Evolutionary conservation across 2,888 invertebrate species (phyloP).

Genomic region (Alentia gelatinosa): DNA sequence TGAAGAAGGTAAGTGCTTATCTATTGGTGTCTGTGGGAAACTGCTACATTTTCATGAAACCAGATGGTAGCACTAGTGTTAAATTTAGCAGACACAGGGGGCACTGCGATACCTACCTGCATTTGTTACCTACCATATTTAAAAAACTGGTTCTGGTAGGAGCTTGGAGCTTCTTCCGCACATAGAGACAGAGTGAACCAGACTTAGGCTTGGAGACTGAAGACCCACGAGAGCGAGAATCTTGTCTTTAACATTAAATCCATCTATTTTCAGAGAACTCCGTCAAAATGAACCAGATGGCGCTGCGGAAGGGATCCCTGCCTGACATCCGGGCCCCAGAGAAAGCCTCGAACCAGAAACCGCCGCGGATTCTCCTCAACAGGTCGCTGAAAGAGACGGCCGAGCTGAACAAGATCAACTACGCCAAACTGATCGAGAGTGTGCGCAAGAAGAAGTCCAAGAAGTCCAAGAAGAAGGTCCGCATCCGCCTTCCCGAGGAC

Average conservation of each 20-base stretch:
- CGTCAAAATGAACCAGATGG: neutral
- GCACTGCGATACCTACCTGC: no score
- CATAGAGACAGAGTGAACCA: no score
- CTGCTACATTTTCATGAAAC: no score
- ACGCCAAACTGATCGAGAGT: neutral
- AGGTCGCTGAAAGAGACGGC: neutral
- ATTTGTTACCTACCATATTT: no score
- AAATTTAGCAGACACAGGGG: no score
- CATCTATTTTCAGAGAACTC: neutral
- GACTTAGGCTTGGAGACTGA: no score
- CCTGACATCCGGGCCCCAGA: neutral
- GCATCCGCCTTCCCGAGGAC: neutral
- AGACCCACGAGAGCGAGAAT: neutral
- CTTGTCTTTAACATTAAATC: neutral
- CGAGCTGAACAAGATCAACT: neutral
- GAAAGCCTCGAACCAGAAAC: neutral
- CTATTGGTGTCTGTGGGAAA: no score
- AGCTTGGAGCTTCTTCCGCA: no score
- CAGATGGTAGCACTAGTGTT: no score
- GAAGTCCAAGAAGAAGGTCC: conserved; percentile 22
- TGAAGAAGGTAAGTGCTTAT: no score
- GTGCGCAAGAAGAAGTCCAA: neutral
- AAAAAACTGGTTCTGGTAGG: no score
- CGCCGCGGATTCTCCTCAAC: neutral
- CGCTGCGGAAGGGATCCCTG: neutral